Conservation (phyloP, 2,797 vertebrate genomes). For the Halcyon leucocephala region DNA sequence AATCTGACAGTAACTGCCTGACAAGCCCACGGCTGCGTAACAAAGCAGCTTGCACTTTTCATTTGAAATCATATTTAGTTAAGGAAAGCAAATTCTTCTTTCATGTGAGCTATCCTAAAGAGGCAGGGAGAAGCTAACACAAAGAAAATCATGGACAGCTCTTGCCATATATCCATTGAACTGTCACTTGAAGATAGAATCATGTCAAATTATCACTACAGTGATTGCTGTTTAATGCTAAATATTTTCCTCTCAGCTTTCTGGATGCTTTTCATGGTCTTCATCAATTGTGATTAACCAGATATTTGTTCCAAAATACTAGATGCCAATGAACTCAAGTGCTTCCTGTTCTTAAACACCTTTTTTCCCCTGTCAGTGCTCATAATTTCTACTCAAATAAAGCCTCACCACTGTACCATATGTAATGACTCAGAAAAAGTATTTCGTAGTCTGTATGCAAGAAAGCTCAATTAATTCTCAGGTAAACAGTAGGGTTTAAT, state of each 20-base stretch:
- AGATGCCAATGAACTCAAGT: background rate
- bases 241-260: background rate
- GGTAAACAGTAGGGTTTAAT: background rate
- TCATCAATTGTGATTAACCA: background rate
- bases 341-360: background rate
- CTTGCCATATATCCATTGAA: background rate
- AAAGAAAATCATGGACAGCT: background rate
- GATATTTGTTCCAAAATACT: background rate
- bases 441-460: background rate
- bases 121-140: background rate
- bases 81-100: slow-evolving; percentile 1
- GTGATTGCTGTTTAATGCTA: background rate
- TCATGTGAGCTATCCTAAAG: background rate
- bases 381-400: background rate
- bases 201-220: background rate
- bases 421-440: background rate
- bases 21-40: background rate
- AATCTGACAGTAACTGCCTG: background rate
- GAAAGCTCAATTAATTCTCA: background rate
- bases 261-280: background rate
- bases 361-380: background rate
- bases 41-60: background rate
- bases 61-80: background rate
- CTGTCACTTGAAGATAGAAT: background rate
- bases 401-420: background rate